These are phyloP conservation scores for Aspidiotus rigidus DNA, from an alignment of 2,888 invertebrate genomes.

Conservation along the genomic window DNA sequence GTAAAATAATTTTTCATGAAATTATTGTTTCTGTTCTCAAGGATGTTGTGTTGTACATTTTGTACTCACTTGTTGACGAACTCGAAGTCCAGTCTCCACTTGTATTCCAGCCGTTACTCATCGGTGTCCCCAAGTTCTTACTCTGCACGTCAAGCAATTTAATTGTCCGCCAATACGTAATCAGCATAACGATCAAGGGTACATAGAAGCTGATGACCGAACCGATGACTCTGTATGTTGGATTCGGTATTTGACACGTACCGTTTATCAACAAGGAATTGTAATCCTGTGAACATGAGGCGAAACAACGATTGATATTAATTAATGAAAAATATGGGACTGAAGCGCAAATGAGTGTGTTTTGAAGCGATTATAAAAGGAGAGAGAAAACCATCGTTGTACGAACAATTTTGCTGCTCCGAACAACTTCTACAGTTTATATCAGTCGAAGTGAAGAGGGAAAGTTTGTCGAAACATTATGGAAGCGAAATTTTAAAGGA, in stretches of 20 bases:
- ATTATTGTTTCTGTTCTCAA: neutral
- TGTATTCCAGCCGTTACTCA: slow-evolving; percentile 60
- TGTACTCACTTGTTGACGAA: slow-evolving; percentile 24
- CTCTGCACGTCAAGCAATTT: slow-evolving; percentile 73
- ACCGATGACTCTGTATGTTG: slow-evolving; percentile 81
- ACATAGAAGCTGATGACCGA: slow-evolving; percentile 94
- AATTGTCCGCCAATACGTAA: slow-evolving; percentile 89
- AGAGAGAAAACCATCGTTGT: too few species aligned
- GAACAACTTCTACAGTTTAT: too few species aligned
- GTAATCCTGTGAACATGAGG: slow-evolving; percentile 56
- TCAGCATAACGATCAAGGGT: slow-evolving; percentile 85
- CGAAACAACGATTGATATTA: neutral
- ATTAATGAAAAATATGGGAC: too few species aligned
- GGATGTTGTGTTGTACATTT: neutral
- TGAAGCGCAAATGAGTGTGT: too few species aligned
- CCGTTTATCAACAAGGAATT: slow-evolving; percentile 73
- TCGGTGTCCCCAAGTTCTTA: slow-evolving; percentile 53
- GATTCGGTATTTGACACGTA: slow-evolving; percentile 78
- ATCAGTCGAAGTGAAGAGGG: too few species aligned
- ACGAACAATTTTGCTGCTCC: too few species aligned
- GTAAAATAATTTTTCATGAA: neutral
- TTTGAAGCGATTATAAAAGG: too few species aligned
- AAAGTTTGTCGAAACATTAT: too few species aligned
- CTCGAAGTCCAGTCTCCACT: slow-evolving; percentile 17
- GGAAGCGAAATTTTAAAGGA: too few species aligned